Evolutionary conservation across 2,888 invertebrate species (phyloP).

Genomic region (Pelosia muscerda): DNA sequence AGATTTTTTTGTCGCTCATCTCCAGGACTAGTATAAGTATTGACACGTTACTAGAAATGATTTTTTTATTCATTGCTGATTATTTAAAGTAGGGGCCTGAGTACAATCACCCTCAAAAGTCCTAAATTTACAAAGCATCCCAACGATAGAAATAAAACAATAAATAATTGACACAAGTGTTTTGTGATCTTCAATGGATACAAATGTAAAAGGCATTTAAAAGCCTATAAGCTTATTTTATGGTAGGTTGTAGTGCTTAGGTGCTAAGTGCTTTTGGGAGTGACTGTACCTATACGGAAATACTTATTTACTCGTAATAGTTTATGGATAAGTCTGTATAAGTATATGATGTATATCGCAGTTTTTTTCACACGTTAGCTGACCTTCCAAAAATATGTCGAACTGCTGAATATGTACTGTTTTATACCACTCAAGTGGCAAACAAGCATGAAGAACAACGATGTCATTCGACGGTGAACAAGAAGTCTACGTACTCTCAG

Average conservation of each 20-base stretch:
- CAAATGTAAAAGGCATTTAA: no score
- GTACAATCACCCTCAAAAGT: not conserved
- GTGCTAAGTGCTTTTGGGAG: not conserved
- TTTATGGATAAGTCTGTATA: no score
- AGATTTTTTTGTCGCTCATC: no score
- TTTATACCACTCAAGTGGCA: no score
- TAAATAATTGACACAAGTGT: not conserved
- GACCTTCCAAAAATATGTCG: not conserved
- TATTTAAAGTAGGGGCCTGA: not conserved
- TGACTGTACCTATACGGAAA: not conserved
- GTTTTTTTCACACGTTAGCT: not conserved
- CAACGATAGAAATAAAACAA: not conserved
- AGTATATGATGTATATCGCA: no score
- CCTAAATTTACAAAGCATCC: not conserved
- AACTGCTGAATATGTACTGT: not conserved
- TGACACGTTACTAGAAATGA: not conserved
- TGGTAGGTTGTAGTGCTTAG: no score
- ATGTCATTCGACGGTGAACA: not conserved
- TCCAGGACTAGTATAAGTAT: no score
- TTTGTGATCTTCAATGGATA: not conserved
- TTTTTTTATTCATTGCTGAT: not conserved
- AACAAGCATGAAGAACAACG: not conserved
- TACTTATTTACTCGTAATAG: not conserved
- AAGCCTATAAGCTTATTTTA: not conserved
- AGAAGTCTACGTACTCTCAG: not conserved